Evolutionary conservation across 1,140 invertebrate genomes (phyloP), one percentile per base, ranked within the genome.

Genomic region (Eubasilissa regina): DNA sequence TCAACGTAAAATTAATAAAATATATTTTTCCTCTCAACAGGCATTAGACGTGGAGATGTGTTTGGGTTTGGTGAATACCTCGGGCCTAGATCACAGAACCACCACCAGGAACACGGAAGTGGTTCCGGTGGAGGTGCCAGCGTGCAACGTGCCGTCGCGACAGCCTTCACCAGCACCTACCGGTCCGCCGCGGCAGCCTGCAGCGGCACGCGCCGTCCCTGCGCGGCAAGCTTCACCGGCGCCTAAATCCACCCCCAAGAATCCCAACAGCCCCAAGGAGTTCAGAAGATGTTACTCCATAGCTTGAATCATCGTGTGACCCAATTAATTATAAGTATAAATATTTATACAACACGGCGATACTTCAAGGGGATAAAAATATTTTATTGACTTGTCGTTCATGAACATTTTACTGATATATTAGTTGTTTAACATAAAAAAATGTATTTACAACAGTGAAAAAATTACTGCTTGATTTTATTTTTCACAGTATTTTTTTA

Each of bases 241-340:
- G 35, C 25, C 3, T 17, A 17, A 51, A 21, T 44, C 60, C 0
- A 68, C 70, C 10, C 70, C 80, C 8, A 58, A 75, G 53, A 35
- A 70, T 48, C 80, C 76, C 11, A 73, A 56, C 25, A 79, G 47
- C n/a, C 72, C 77, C 11, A 79, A 76, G 56, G 51, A 47, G 12
- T 81, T 81, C 56, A 79, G 74, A 64, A 79, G 80, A 79, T 60
- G 73, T 47, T 79, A 81, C 47, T 81, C 80, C 17, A 81, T 81
- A 51, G 80, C 80, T 70, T 70, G 25, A 70, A 21, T 51, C 15
- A 3, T 51, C 3, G n/a, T 51, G n/a, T 15, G 11, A 51, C 9
- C 1, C n/a, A 51, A 13, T 8, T 1, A 13, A 51, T 51, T 51
- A 51, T 8, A 1, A 51, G n/a, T 13, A 8, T 3, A 13, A 51